These are phyloP conservation scores for Ramazzottius varieornatus DNA, from an alignment of 2,888 invertebrate species.

Conservation along the genomic window DNA sequence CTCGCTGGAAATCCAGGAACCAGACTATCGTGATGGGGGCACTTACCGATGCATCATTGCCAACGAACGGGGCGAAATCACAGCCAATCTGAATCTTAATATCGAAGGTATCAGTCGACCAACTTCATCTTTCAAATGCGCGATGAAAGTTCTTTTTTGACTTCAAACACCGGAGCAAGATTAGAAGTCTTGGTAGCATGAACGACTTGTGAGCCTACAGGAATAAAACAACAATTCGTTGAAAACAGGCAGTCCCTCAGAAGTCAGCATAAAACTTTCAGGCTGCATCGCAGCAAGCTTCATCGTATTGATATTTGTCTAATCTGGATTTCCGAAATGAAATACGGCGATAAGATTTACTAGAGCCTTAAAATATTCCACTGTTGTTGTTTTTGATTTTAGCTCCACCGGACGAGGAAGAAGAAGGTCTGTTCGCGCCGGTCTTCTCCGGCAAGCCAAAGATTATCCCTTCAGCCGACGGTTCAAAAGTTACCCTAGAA, in stretches of 20 bases:
- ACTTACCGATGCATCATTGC: conserved; percentile 20
- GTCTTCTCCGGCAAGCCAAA: conserved; percentile 91
- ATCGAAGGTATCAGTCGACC: conserved; percentile 9
- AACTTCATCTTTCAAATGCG: no score
- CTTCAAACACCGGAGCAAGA: no score
- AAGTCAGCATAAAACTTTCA: no score
- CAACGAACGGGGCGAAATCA: conserved; percentile 21
- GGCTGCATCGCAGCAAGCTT: no score
- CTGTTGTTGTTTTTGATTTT: background rate
- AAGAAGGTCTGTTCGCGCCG: conserved; percentile 34
- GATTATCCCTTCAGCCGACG: conserved; percentile 92
- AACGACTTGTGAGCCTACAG: no score
- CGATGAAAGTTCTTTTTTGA: no score
- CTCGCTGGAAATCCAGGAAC: conserved; percentile 13
- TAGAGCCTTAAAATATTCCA: background rate
- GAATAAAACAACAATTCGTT: no score
- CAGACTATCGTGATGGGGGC: conserved; percentile 19
- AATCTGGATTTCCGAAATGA: no score
- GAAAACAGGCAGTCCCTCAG: no score
- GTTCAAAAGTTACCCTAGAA: conserved; percentile 84
- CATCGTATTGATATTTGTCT: no score
- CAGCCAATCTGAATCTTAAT: conserved; percentile 22
- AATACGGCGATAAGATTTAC: no score
- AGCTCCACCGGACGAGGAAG: conserved; percentile 10
- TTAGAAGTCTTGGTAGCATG: no score